Evolutionary conservation across 2,888 invertebrate genomes (phyloP).

Genomic region (Siphonodentalium dalli): DNA sequence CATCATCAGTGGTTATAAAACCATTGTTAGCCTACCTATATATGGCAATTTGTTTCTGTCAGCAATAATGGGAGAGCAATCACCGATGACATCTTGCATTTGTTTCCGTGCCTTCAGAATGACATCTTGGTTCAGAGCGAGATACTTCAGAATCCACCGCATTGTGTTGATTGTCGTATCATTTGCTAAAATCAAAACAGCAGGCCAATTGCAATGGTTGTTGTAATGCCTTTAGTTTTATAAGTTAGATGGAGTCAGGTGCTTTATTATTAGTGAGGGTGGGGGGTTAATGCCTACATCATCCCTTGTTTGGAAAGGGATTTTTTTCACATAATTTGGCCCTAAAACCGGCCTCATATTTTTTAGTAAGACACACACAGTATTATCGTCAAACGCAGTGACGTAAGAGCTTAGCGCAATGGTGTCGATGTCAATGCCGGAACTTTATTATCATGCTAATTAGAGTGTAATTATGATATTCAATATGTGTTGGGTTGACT

Average conservation of each 20-base stretch:
- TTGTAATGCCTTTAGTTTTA: neutral
- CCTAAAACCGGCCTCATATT: too few relatives aligned
- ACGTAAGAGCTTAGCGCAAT: too few relatives aligned
- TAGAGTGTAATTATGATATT: too few relatives aligned
- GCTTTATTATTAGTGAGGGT: neutral
- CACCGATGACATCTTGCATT: slow-evolving; percentile 14
- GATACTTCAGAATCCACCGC: slow-evolving; percentile 29
- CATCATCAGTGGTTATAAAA: neutral
- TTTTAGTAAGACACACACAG: too few relatives aligned
- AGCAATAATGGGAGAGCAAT: slow-evolving; percentile 12
- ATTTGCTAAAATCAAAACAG: slow-evolving; percentile 21
- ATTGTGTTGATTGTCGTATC: slow-evolving; percentile 26
- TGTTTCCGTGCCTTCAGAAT: slow-evolving; percentile 29
- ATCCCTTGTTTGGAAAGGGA: too few relatives aligned
- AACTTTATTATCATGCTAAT: too few relatives aligned
- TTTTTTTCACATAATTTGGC: too few relatives aligned
- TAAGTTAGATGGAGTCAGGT: neutral
- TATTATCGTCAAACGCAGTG: too few relatives aligned
- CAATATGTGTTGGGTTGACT: too few relatives aligned
- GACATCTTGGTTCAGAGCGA: slow-evolving; percentile 24
- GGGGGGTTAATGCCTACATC: too few relatives aligned
- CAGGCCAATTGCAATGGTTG: neutral
- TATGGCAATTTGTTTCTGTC: slow-evolving; percentile 32
- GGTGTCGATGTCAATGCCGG: too few relatives aligned
- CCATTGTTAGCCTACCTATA: slow-evolving; percentile 36